A percentile compares a stretch with the other conserved stretches of the same genome.
These are phyloP conservation scores for Hippasteria phrygiana DNA, from an alignment of 53 echinoderm and acorn worm species.

Conservation along the genomic window DNA sequence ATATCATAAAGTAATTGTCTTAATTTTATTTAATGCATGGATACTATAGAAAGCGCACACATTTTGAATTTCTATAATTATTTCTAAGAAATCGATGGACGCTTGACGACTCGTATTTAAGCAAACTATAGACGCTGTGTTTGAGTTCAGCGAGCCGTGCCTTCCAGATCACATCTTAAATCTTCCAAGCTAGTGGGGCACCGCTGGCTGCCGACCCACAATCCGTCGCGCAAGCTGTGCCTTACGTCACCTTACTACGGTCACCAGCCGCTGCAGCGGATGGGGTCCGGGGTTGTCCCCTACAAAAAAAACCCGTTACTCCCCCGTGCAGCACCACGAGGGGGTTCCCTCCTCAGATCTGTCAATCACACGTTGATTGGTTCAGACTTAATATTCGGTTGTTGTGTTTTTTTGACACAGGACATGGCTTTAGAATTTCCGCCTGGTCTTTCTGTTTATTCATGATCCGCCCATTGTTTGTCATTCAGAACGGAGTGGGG, in stretches of 20 bases:
- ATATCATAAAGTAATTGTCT: too few species aligned
- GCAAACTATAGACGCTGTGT: too few species aligned
- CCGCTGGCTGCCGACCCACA: constrained; percentile 18
- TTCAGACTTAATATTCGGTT: too few species aligned
- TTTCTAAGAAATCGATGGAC: too few species aligned
- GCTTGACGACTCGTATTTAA: too few species aligned
- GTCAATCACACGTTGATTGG: constrained; percentile 36
- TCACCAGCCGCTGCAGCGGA: background rate
- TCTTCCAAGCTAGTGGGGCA: background rate
- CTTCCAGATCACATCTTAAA: constrained; percentile 10
- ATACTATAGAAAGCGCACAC: too few species aligned
- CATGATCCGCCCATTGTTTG: background rate
- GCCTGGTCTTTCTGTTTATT: background rate
- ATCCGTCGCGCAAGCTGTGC: constrained; percentile 31
- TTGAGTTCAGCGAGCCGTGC: constrained; percentile 41
- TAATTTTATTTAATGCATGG: too few species aligned
- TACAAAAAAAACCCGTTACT: background rate
- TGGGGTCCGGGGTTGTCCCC: background rate
- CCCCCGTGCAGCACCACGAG: background rate
- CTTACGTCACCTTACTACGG: constrained; percentile 26
- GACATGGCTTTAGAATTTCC: too few species aligned
- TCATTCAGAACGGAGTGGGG: background rate
- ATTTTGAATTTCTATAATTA: too few species aligned
- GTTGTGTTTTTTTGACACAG: constrained; percentile 17
- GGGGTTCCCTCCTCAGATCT: constrained; percentile 13